phyloP scores from a whole-genome alignment of 2,113 vertebrate genomes.

The Gadus macrocephalus region DNA sequence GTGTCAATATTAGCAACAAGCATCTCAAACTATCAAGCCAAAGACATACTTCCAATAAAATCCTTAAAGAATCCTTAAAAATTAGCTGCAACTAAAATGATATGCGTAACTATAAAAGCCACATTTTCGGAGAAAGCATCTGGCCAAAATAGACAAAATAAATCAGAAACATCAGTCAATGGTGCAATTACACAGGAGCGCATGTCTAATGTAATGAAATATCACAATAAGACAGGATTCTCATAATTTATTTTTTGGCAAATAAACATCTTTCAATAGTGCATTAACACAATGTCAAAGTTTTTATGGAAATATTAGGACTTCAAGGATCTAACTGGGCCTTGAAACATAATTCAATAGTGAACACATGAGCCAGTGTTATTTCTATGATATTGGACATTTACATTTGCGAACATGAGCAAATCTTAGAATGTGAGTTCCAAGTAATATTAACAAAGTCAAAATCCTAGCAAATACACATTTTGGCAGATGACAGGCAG shows the following conservation, averaged over 20 bases:
- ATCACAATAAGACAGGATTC: background rate
- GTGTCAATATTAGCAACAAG: no score
- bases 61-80: no score
- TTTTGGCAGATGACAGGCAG: no score
- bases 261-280: conserved; percentile 56
- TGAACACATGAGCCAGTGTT: conserved; percentile 1
- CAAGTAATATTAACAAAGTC: background rate
- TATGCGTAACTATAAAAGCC: no score
- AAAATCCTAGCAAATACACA: no score
- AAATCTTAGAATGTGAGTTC: background rate
- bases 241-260: conserved; percentile 48
- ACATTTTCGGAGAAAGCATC: no score
- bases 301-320: conserved; percentile 46
- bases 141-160: no score
- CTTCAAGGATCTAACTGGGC: background rate
- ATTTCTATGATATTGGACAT: conserved; percentile 1
- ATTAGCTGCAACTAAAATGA: no score
- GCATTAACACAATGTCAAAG: conserved; percentile 55
- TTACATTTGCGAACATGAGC: background rate
- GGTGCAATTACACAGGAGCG: no score
- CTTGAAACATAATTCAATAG: conserved; percentile 1
- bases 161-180: no score
- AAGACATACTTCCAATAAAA: no score
- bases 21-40: no score
- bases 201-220: background rate